A percentile compares a stretch with the other conserved stretches of the same genome.
Evolutionary conservation across 30 jellyfish, hydroid and myxozoan species (phyloP).

Genomic region (Pseudorhiza aurosa): DNA sequence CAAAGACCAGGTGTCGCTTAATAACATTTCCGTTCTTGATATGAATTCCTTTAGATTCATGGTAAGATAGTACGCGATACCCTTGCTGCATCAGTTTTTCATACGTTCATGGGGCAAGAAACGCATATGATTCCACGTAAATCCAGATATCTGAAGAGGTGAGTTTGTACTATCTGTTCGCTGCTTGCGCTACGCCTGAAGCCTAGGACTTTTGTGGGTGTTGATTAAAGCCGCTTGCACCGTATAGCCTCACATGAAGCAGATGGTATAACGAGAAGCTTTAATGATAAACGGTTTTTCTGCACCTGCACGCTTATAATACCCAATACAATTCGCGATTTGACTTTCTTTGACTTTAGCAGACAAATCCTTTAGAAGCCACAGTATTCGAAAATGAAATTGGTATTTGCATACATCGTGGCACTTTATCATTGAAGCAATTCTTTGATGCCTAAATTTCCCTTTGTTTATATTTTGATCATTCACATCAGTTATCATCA

Average conservation of each 20-base stretch:
- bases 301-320: constrained; percentile 49
- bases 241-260: constrained; percentile 36
- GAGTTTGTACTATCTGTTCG: background rate
- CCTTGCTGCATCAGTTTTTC: background rate
- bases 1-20: constrained; percentile 32
- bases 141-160: background rate
- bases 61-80: background rate
- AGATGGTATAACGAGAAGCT: constrained; percentile 41
- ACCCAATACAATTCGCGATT: constrained; percentile 36
- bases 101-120: background rate
- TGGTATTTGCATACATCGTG: background rate
- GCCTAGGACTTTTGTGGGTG: constrained; percentile 45
- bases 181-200: background rate
- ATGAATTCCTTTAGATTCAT: constrained; percentile 48
- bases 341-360: constrained; percentile 32
- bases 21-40: constrained; percentile 11
- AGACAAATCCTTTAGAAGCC: background rate
- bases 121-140: background rate
- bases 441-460: no score
- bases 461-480: no score
- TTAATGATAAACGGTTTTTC: background rate
- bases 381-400: background rate
- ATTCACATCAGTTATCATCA: no score
- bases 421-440: background rate
- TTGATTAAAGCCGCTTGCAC: constrained; percentile 28